phyloP scores from a whole-genome alignment of 2,888 invertebrate genomes.

The Priocnemis perturbator region DNA sequence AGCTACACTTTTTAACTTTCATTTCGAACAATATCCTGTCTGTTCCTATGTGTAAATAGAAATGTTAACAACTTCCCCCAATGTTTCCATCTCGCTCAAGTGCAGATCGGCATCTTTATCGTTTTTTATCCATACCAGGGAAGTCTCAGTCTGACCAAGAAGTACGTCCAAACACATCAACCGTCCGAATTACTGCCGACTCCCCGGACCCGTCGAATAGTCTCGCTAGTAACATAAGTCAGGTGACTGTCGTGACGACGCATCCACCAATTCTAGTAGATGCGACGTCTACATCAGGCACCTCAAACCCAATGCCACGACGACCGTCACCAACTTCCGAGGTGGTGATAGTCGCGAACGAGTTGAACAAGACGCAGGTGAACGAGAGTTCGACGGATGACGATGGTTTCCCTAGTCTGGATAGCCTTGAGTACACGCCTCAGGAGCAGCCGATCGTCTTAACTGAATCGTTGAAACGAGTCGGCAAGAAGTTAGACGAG shows the following conservation, averaged over 20 bases:
- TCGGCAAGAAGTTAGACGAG: conserved; percentile 86
- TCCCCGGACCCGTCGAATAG: conserved; percentile 83
- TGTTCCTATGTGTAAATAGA: too few relatives aligned
- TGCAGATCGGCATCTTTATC: neutral
- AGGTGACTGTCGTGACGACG: conserved; percentile 89
- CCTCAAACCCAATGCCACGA: conserved; percentile 75
- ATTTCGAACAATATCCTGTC: too few relatives aligned
- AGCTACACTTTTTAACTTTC: too few relatives aligned
- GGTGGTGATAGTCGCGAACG: conserved; percentile 89
- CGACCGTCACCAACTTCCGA: conserved; percentile 82
- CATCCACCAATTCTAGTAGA: conserved; percentile 88
- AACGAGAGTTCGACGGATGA: conserved; percentile 85
- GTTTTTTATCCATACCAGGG: conserved; percentile 44
- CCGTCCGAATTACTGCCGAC: conserved; percentile 77
- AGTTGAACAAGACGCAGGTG: conserved; percentile 83
- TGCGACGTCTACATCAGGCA: conserved; percentile 83
- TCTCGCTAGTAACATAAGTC: conserved; percentile 84
- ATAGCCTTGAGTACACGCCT: conserved; percentile 82
- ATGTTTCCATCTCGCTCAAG: neutral
- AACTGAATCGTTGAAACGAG: conserved; percentile 71
- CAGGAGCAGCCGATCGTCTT: conserved; percentile 71
- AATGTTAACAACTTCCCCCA: neutral
- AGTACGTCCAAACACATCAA: conserved; percentile 75
- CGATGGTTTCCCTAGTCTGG: conserved; percentile 84
- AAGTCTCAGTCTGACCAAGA: conserved; percentile 63